Conservation (phyloP, 1,140 invertebrate genomes). For the Trigoniulus corallinus region DNA sequence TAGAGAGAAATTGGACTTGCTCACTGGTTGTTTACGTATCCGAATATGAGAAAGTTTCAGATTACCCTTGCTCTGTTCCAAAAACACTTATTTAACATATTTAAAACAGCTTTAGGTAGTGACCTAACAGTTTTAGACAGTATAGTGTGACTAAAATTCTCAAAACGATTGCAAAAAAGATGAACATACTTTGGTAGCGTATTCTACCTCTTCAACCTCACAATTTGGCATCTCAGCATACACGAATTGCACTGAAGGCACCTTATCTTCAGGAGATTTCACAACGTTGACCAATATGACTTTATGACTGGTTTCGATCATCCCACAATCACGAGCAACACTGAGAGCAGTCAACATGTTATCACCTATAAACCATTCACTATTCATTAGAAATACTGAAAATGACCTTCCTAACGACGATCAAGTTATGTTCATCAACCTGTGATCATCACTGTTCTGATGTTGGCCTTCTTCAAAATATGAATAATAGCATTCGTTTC, state of each 20-base stretch:
- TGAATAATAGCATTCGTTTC: slow-evolving; percentile 60
- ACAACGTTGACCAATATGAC: slow-evolving; percentile 50
- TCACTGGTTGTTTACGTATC: slow-evolving; percentile 21
- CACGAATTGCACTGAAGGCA: slow-evolving; percentile 25
- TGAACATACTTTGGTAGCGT: slow-evolving; percentile 9
- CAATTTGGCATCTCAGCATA: slow-evolving; percentile 18
- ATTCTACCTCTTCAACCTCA: slow-evolving; percentile 4
- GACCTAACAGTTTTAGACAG: slow-evolving; percentile 11
- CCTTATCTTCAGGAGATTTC: slow-evolving; percentile 20
- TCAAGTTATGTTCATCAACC: slow-evolving; percentile 34
- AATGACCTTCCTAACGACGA: neutral
- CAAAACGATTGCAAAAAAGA: too few relatives aligned
- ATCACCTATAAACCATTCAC: slow-evolving; percentile 57
- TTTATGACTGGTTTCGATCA: slow-evolving; percentile 54
- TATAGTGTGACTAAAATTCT: too few relatives aligned
- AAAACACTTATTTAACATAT: slow-evolving; percentile 8
- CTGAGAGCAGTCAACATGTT: slow-evolving; percentile 85
- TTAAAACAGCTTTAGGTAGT: slow-evolving; percentile 9
- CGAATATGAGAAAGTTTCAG: too few relatives aligned
- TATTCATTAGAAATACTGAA: too few relatives aligned
- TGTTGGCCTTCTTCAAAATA: slow-evolving; percentile 55
- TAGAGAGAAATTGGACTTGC: slow-evolving; percentile 26
- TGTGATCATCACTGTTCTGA: slow-evolving; percentile 83
- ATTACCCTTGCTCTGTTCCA: neutral
- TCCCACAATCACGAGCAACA: slow-evolving; percentile 75